phyloP scores from a whole-genome alignment of 2,113 vertebrate species.

The Uropsilus gracilis region DNA sequence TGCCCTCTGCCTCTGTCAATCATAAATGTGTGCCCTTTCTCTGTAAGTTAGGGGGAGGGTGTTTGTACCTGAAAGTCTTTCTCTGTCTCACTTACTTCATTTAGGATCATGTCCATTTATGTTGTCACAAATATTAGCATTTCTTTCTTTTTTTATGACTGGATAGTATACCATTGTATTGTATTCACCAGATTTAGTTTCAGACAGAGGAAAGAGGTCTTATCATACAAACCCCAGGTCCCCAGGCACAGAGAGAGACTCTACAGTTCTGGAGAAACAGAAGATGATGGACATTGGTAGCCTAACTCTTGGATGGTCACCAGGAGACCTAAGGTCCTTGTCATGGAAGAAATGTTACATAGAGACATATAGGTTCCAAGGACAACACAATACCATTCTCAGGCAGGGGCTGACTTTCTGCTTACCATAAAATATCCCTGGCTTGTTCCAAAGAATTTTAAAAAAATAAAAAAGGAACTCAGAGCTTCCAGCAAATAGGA shows the following conservation, averaged over 20 bases:
- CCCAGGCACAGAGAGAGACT: not conserved
- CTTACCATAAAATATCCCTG: not conserved
- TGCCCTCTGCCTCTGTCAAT: not conserved
- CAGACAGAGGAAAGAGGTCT: not conserved
- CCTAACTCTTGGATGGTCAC: fast-evolving
- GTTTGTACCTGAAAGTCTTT: not conserved
- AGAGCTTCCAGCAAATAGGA: not conserved
- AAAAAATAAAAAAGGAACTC: not conserved
- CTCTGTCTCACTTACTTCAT: not conserved
- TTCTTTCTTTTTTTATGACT: not conserved
- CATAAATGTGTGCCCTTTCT: not conserved
- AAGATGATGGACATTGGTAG: no score
- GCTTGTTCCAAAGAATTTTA: not conserved
- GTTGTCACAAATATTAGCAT: not conserved
- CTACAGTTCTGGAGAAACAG: fast-evolving
- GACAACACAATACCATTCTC: not conserved
- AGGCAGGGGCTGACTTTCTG: not conserved
- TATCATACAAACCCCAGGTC: no score
- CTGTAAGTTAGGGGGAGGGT: not conserved
- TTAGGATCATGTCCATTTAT: not conserved
- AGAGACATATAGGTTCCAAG: not conserved
- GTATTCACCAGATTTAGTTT: not conserved
- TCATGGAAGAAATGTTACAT: not conserved
- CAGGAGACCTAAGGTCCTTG: not conserved
- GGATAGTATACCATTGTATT: not conserved